Evolutionary conservation across 2,797 vertebrate genomes (phyloP), one percentile per base, ranked within the genome.

Genomic region (Silurus aristotelis): DNA sequence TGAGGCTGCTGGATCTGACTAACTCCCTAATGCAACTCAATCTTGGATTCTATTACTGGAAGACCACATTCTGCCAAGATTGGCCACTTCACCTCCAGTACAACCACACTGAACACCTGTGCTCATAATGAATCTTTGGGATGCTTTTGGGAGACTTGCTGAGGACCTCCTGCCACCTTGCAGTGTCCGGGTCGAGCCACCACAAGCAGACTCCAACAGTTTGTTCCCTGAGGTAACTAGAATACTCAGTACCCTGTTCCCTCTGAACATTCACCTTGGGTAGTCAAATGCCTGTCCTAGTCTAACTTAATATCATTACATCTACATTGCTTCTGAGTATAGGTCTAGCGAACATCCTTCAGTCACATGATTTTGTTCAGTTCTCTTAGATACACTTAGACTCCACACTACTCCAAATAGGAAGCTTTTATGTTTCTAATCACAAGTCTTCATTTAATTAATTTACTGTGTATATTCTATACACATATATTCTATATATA

Each of bases 391-490:
- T 8, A 71, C 83, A 68, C 61, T 66, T 70, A 86, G 85, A 72
- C 84, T 80, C 58, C 86, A 76, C 61, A n/a, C 58, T 60, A 68
- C 87, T 88, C 89, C 87, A 91, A 93, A 94, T 91, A 91, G 92
- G 94, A 94, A 94, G 93, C 92, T 89, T 92, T 90, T 88, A 89
- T 92, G 93, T 95, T 94, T 93, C 92, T 91, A 92, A 95, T 93
- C 93, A 95, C 94, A 95, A 93, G 93, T 94, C 94, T 95, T 94
- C 93, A 83, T 93, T 94, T 95, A 95, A 95, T 95, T 94, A 94
- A 94, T 95, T 95, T 94, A 95, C 93, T 93, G 91, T 38, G 38
- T 4, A 38, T 38, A 38, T 38, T 38, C 38, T 38, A 5, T 38
- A 38, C 38, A 38, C 38, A 38, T 38, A 38, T 38, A 38, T 38